A percentile compares a stretch with the other conserved stretches of the same genome.
Evolutionary conservation across 2,113 vertebrate genomes (phyloP).

Genomic region (Eira barbara): DNA sequence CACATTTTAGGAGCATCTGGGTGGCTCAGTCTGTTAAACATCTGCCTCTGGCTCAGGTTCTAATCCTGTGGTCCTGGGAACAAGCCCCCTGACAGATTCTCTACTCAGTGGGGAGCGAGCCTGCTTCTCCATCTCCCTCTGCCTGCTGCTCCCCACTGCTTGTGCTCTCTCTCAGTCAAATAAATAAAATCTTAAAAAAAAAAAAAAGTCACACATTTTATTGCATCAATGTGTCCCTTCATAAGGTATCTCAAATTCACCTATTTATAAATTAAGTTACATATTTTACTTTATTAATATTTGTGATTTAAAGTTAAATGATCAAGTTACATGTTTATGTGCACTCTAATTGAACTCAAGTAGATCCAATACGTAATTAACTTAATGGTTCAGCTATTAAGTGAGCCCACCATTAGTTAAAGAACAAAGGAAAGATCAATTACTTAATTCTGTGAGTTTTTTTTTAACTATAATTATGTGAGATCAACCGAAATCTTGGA

Average conservation of each 20-base stretch:
- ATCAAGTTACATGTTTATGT: constrained; percentile 53
- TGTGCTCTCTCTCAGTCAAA: not conserved
- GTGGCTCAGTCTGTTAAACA: not conserved
- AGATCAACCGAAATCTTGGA: constrained; percentile 6
- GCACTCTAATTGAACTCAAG: constrained; percentile 19
- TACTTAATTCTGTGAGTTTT: not conserved
- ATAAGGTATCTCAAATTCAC: constrained; percentile 10
- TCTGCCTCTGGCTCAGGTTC: not conserved
- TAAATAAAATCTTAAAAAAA: not conserved
- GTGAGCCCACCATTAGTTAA: constrained; percentile 37
- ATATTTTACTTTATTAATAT: constrained; percentile 52
- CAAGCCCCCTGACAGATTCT: not conserved
- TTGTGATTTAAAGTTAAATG: constrained; percentile 52
- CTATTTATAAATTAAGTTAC: constrained; percentile 23
- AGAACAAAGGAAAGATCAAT: constrained; percentile 60
- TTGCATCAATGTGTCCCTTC: not conserved
- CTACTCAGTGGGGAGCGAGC: not conserved
- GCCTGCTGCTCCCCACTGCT: not conserved
- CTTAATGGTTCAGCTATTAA: constrained; percentile 60
- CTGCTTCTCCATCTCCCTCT: not conserved
- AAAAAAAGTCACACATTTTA: not conserved
- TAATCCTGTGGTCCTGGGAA: not conserved
- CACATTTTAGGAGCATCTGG: not conserved
- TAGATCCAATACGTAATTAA: constrained; percentile 66
- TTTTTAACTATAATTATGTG: constrained; percentile 13